Percentiles rank a stretch among this genome's conserved stretches.
These are phyloP conservation scores for Tetraneura akinire DNA, from an alignment of 1,140 invertebrate species.

Conservation along the genomic window DNA sequence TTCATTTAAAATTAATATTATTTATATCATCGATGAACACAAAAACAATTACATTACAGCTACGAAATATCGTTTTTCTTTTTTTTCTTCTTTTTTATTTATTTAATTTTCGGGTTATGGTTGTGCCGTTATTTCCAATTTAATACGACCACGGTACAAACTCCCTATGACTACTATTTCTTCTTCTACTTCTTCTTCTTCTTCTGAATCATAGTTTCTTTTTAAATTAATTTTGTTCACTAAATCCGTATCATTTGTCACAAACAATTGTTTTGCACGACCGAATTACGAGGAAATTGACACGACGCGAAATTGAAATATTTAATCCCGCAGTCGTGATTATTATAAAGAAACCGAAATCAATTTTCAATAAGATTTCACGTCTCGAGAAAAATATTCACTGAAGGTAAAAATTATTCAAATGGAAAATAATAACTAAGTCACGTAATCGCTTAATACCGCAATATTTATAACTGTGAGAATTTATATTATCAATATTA, in stretches of 20 bases:
- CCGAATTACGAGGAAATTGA: background rate
- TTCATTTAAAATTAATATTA: too few species aligned
- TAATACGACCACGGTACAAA: background rate
- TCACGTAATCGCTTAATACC: too few species aligned
- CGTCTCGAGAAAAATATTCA: too few species aligned
- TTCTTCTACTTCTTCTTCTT: background rate
- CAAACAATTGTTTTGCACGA: background rate
- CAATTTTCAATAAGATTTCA: too few species aligned
- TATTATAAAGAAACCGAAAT: background rate
- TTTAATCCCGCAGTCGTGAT: background rate
- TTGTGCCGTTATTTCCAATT: background rate
- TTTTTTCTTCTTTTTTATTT: too few species aligned
- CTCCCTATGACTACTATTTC: background rate
- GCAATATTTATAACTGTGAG: too few species aligned
- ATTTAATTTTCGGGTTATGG: background rate
- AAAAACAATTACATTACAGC: slow-evolving; percentile 20
- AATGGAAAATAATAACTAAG: too few species aligned
- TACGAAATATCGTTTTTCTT: background rate
- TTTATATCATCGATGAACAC: background rate
- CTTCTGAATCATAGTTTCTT: background rate
- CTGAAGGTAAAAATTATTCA: too few species aligned
- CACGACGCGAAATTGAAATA: background rate
- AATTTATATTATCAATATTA: too few species aligned
- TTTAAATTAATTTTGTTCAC: background rate
- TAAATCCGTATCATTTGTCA: background rate